These are phyloP conservation scores for Mirounga angustirostris DNA, from an alignment of 2,113 vertebrate genomes.

Conservation along the genomic window DNA sequence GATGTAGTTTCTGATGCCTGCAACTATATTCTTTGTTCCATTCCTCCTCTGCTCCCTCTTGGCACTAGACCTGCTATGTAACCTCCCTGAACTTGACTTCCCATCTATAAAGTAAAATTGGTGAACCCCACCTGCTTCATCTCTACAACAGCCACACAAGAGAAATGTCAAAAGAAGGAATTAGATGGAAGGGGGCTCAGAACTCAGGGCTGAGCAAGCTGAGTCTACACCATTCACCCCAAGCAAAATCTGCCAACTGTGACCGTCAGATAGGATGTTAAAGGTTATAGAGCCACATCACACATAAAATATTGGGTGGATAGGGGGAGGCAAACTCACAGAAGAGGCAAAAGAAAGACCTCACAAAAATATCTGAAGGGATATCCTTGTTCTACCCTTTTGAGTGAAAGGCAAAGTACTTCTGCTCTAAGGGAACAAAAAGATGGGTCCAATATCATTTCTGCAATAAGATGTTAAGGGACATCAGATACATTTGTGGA, in stretches of 20 bases:
- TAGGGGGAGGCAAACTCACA: background rate
- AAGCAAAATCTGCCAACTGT: background rate
- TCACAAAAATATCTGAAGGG: background rate
- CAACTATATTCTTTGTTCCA: background rate
- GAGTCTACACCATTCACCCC: background rate
- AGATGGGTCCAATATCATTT: background rate
- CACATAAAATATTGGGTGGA: background rate
- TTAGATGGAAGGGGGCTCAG: background rate
- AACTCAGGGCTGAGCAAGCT: background rate
- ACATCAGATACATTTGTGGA: background rate
- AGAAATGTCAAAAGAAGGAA: background rate
- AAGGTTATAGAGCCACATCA: background rate
- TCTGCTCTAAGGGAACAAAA: constrained; percentile 1
- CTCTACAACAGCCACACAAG: background rate
- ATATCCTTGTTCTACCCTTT: background rate
- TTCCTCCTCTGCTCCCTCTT: background rate
- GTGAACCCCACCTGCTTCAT: background rate
- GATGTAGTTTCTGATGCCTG: background rate
- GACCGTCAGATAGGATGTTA: background rate
- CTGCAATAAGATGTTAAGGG: background rate
- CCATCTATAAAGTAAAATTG: background rate
- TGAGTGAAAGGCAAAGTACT: background rate
- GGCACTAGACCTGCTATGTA: background rate
- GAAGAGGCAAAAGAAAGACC: background rate
- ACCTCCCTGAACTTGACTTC: constrained; percentile 21